Percentiles rank a stretch among this genome's conserved stretches.
phyloP scores from a whole-genome alignment of 2,113 vertebrate species.

The Pseudorasbora parva region DNA sequence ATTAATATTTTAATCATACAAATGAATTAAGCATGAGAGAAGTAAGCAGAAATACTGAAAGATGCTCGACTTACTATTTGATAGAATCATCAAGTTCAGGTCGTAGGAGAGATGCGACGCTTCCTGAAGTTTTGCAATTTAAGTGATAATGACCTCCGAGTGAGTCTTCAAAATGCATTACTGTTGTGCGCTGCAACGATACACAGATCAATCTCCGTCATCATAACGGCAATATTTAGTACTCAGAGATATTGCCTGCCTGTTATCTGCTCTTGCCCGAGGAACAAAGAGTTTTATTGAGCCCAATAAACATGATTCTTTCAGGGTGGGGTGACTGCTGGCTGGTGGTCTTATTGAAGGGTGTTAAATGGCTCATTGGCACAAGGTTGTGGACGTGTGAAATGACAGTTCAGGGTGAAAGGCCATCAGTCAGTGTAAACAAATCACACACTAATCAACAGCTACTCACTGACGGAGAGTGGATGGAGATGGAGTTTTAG shows the following conservation, averaged over 20 bases:
- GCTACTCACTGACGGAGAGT: constrained; percentile 64
- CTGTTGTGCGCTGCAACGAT: constrained; percentile 23
- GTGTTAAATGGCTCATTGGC: constrained; percentile 92
- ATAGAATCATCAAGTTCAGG: background rate
- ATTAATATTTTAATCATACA: constrained; percentile 53
- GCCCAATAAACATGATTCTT: constrained; percentile 76
- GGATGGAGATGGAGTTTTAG: constrained; percentile 69
- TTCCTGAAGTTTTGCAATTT: background rate
- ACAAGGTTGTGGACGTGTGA: constrained; percentile 76
- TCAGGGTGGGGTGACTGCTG: constrained; percentile 72
- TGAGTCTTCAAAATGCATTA: constrained; percentile 32
- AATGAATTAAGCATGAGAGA: constrained; percentile 47
- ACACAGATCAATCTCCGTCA: constrained; percentile 28
- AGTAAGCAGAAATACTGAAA: constrained; percentile 36
- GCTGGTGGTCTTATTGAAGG: constrained; percentile 70
- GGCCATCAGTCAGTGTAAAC: constrained; percentile 84
- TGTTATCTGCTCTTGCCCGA: constrained; percentile 32
- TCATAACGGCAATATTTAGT: constrained; percentile 47
- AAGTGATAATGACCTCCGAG: constrained; percentile 36
- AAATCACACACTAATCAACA: constrained; percentile 82
- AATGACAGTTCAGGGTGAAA: constrained; percentile 78
- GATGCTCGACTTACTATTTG: constrained; percentile 6
- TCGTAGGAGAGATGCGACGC: constrained; percentile 8
- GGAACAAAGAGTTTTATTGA: constrained; percentile 80
- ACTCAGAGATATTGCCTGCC: constrained; percentile 45